Conservation (phyloP, 2,797 vertebrate species). For the Steatocranus sp. region DNA sequence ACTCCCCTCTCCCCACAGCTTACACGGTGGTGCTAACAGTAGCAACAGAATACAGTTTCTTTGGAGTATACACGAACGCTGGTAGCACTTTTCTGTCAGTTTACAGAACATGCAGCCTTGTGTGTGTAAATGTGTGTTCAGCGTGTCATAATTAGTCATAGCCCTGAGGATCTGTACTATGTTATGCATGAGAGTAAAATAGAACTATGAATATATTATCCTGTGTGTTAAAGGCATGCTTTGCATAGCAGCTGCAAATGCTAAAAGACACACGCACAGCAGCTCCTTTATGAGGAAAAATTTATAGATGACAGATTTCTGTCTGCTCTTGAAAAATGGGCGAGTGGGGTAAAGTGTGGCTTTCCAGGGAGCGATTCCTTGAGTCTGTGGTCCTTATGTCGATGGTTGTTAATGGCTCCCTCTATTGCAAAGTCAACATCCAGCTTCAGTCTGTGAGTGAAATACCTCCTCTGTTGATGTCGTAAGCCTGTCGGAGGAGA, state of each 20-base stretch:
- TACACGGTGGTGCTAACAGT: not conserved
- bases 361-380: slow-evolving; percentile 62
- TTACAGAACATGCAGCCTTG: slow-evolving; percentile 41
- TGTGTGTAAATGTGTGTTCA: slow-evolving; percentile 58
- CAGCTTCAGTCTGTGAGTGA: slow-evolving; percentile 50
- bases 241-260: slow-evolving; percentile 10
- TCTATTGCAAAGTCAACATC: slow-evolving; percentile 71
- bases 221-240: slow-evolving; percentile 30
- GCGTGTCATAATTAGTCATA: slow-evolving; percentile 61
- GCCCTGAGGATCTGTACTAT: slow-evolving; percentile 34
- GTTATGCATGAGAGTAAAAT: slow-evolving; percentile 57
- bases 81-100: slow-evolving; percentile 19
- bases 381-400: slow-evolving; percentile 59
- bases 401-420: slow-evolving; percentile 60
- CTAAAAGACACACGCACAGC: not conserved
- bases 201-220: slow-evolving; percentile 64
- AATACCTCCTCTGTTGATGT: slow-evolving; percentile 49
- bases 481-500: slow-evolving; percentile 56
- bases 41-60: slow-evolving; percentile 29
- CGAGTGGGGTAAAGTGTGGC: slow-evolving; percentile 37
- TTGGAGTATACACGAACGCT: not conserved
- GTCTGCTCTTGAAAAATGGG: slow-evolving; percentile 51
- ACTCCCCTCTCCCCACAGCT: slow-evolving; percentile 18
- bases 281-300: slow-evolving; percentile 48
- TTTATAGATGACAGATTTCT: slow-evolving; percentile 60